Conservation (phyloP, 1,140 invertebrate species). For the Dryas iulia region DNA sequence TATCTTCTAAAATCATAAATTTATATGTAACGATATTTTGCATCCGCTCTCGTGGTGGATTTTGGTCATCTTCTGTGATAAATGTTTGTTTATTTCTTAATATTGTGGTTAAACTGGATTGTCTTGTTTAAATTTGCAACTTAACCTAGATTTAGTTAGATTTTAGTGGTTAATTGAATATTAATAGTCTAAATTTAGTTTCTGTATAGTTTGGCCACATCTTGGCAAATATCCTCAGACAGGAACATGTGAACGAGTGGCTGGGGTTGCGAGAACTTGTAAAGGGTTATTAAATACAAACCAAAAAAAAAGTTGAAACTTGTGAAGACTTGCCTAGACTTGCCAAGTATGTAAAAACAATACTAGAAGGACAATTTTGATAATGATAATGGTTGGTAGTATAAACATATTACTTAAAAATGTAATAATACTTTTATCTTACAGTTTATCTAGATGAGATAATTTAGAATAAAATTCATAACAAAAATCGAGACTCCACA, state of each 20-base stretch:
- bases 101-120: background rate
- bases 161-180: background rate
- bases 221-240: too few relatives aligned
- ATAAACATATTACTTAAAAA: background rate
- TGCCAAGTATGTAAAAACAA: too few relatives aligned
- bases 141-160: background rate
- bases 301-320: too few relatives aligned
- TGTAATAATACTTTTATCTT: background rate
- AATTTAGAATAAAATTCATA: background rate
- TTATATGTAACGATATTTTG: constrained; percentile 68
- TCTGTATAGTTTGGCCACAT: too few relatives aligned
- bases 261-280: too few relatives aligned
- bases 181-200: background rate
- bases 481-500: background rate
- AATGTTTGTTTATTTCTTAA: constrained; percentile 16
- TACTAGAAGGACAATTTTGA: background rate
- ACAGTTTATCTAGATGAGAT: background rate
- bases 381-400: background rate
- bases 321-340: too few relatives aligned
- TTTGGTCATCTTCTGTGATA: constrained; percentile 21
- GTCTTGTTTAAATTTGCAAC: background rate
- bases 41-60: constrained; percentile 39
- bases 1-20: constrained; percentile 77
- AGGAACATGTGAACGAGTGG: too few relatives aligned
- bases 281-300: too few relatives aligned